These are phyloP conservation scores for Zophobas atratus DNA, from an alignment of 1,140 invertebrate genomes.

Conservation along the genomic window DNA sequence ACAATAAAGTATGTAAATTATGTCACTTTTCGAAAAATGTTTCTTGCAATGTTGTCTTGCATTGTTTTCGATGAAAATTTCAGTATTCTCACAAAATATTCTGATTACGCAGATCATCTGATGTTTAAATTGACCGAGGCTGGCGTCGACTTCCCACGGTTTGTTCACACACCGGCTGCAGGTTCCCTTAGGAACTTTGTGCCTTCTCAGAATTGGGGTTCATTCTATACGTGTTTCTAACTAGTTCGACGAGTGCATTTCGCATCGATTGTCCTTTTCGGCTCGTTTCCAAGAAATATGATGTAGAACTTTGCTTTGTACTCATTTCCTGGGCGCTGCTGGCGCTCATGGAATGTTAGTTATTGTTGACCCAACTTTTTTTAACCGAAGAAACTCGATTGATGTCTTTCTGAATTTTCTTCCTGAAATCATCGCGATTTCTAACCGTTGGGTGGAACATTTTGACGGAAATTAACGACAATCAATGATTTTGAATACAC, in stretches of 20 bases:
- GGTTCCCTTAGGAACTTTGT: slow-evolving; percentile 58
- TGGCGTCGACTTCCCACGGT: slow-evolving; percentile 48
- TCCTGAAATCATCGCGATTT: too few relatives aligned
- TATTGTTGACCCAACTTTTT: not conserved
- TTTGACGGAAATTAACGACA: too few relatives aligned
- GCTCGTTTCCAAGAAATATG: slow-evolving; percentile 1
- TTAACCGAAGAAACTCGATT: too few relatives aligned
- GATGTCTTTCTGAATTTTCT: too few relatives aligned
- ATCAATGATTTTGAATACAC: too few relatives aligned
- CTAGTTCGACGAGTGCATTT: slow-evolving; percentile 46
- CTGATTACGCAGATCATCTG: slow-evolving; percentile 20
- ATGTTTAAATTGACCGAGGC: slow-evolving; percentile 23
- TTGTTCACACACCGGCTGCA: slow-evolving; percentile 51
- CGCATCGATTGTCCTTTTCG: slow-evolving; percentile 33
- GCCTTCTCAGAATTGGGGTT: slow-evolving; percentile 48
- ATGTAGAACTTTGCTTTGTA: slow-evolving; percentile 4
- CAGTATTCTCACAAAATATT: slow-evolving; percentile 5
- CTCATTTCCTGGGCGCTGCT: not conserved
- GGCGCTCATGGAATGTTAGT: too few relatives aligned
- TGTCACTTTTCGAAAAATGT: not conserved
- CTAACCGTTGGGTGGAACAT: too few relatives aligned
- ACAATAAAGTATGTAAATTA: not conserved
- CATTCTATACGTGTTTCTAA: slow-evolving; percentile 45
- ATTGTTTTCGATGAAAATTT: slow-evolving; percentile 6
- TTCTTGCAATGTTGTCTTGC: slow-evolving; percentile 3